Evolutionary conservation across 2,797 vertebrate genomes (phyloP).

Genomic region (Geotrypetes seraphini): DNA sequence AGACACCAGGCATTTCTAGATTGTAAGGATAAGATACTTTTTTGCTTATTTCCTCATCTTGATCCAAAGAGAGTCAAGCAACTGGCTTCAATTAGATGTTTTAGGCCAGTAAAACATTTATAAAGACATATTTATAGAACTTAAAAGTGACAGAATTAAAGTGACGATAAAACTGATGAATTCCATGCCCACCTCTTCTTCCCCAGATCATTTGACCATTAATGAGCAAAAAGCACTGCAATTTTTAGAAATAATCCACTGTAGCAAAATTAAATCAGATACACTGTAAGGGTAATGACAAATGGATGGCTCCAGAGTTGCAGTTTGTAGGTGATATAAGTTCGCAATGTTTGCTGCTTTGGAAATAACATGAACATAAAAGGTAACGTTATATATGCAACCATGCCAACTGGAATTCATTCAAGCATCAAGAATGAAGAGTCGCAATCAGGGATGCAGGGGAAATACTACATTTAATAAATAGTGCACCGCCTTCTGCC

Average conservation of each 20-base stretch:
- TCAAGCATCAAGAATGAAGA: slow-evolving; percentile 18
- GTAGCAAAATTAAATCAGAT: slow-evolving; percentile 46
- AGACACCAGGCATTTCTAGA: slow-evolving; percentile 43
- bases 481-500: slow-evolving; percentile 9
- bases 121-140: slow-evolving; percentile 58
- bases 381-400: slow-evolving; percentile 36
- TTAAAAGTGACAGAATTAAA: slow-evolving; percentile 53
- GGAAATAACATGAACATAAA: slow-evolving; percentile 45
- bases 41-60: slow-evolving; percentile 51
- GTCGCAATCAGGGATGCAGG: background rate
- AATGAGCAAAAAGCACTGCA: slow-evolving; percentile 32
- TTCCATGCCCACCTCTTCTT: slow-evolving; percentile 18
- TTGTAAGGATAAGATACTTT: slow-evolving; percentile 56
- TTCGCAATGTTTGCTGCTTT: slow-evolving; percentile 46
- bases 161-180: slow-evolving; percentile 39
- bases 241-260: slow-evolving; percentile 48
- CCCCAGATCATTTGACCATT: slow-evolving; percentile 32
- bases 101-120: slow-evolving; percentile 55
- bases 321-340: slow-evolving; percentile 42
- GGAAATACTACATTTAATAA: slow-evolving; percentile 17
- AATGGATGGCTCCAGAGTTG: slow-evolving; percentile 32
- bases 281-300: slow-evolving; percentile 38
- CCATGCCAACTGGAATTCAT: slow-evolving; percentile 17
- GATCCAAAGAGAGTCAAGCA: slow-evolving; percentile 62
- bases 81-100: slow-evolving; percentile 67